Percentiles rank a stretch among this genome's conserved stretches.
These are phyloP conservation scores for Drosophila pachea DNA, from an alignment of 1,140 invertebrate genomes.

Conservation along the genomic window DNA sequence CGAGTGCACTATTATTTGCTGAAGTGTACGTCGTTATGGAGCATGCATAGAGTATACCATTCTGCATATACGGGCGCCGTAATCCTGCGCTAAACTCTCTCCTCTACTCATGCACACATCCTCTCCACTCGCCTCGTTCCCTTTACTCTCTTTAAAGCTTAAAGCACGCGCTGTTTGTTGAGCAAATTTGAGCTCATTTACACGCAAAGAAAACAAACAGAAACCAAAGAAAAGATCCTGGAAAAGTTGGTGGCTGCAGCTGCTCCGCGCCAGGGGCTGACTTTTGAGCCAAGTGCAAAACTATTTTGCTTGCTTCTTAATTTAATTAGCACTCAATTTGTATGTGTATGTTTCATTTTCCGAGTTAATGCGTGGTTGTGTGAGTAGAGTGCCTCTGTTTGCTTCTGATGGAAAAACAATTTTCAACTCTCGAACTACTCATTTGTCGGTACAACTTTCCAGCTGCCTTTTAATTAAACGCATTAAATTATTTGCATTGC, in stretches of 20 bases:
- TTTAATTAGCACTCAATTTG: constrained; percentile 68
- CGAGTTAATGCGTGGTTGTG: neutral
- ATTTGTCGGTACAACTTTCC: constrained; percentile 45
- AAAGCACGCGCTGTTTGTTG: constrained; percentile 54
- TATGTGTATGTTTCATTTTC: constrained; percentile 14
- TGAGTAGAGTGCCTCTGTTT: constrained; percentile 17
- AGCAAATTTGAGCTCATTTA: constrained; percentile 74
- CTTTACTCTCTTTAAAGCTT: neutral
- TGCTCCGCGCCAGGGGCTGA: constrained; percentile 25
- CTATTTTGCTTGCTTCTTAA: constrained; percentile 67
- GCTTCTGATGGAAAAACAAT: constrained; percentile 46
- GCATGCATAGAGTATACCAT: too few species aligned
- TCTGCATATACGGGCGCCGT: too few species aligned
- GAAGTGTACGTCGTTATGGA: too few species aligned
- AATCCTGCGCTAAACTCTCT: neutral
- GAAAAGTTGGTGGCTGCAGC: constrained; percentile 28
- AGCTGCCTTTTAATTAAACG: constrained; percentile 61
- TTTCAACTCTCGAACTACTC: constrained; percentile 43
- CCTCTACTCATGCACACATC: neutral
- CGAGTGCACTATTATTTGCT: too few species aligned
- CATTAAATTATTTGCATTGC: constrained; percentile 63
- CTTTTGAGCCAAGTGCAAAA: constrained; percentile 55
- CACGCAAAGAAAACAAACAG: constrained; percentile 47
- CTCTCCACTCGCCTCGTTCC: neutral
- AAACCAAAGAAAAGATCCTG: constrained; percentile 11